These are phyloP conservation scores for Actias luna DNA, from an alignment of 2,888 invertebrate species.

Conservation along the genomic window DNA sequence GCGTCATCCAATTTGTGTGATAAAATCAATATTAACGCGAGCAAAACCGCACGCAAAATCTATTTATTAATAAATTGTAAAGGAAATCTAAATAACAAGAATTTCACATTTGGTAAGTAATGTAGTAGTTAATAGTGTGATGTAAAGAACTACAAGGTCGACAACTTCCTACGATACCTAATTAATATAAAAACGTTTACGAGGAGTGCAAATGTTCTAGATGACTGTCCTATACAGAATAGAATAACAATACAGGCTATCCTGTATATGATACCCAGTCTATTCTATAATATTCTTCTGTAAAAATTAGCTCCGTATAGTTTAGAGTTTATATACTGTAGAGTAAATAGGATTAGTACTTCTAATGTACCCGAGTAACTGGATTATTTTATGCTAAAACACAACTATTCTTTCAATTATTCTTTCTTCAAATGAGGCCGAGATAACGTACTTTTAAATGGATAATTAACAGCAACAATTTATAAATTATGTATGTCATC, in stretches of 20 bases:
- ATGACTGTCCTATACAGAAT: neutral
- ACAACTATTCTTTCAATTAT: neutral
- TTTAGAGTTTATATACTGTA: no score
- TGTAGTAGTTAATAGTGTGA: conserved; percentile 25
- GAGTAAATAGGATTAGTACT: no score
- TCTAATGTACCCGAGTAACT: neutral
- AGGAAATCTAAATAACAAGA: neutral
- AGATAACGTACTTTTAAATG: neutral
- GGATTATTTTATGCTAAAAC: neutral
- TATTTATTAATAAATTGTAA: neutral
- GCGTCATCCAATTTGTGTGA: no score
- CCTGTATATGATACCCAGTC: neutral
- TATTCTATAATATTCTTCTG: neutral
- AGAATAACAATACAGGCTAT: neutral
- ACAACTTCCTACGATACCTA: conserved; percentile 61
- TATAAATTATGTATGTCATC: neutral
- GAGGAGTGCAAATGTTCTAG: conserved; percentile 10
- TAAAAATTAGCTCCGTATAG: neutral
- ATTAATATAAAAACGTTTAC: conserved; percentile 29
- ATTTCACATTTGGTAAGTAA: conserved; percentile 22
- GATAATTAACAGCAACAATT: neutral
- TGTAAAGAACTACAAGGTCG: conserved; percentile 49
- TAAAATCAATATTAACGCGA: no score
- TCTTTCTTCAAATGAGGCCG: neutral
- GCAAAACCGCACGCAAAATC: no score